Evolutionary conservation across 2,113 vertebrate species (phyloP).

Genomic region (Melanostigma gelatinosum): DNA sequence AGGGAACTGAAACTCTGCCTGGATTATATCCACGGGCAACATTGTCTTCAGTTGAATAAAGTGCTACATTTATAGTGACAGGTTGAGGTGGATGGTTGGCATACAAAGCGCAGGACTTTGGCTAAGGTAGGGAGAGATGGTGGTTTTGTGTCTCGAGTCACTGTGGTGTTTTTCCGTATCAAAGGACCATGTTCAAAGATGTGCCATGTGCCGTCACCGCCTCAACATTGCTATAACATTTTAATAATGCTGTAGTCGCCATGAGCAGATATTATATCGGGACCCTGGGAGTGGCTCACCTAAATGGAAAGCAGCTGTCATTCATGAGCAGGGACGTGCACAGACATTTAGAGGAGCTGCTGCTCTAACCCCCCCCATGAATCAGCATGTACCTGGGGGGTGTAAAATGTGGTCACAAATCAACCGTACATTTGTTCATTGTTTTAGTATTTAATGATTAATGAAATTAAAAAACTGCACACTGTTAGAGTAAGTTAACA

Average conservation of each 20-base stretch:
- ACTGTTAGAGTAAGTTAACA: background rate
- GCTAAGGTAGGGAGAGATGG: background rate
- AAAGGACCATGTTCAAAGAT: background rate
- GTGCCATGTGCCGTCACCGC: background rate
- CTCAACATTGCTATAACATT: background rate
- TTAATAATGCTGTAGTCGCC: background rate
- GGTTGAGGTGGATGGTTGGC: background rate
- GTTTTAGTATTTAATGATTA: background rate
- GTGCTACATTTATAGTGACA: background rate
- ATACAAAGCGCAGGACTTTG: background rate
- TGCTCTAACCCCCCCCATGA: too few relatives aligned
- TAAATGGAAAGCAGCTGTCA: too few relatives aligned
- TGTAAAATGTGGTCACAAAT: background rate
- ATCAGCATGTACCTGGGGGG: too few relatives aligned
- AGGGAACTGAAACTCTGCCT: background rate
- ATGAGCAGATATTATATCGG: background rate
- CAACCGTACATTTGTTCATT: background rate
- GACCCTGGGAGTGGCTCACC: background rate
- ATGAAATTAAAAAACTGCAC: background rate
- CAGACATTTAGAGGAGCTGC: too few relatives aligned
- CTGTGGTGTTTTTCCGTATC: background rate
- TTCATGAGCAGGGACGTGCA: too few relatives aligned
- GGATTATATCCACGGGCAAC: background rate
- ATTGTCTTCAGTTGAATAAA: background rate
- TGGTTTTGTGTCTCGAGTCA: background rate